These are phyloP conservation scores for Neolamprologus modestus DNA, from an alignment of 2,113 vertebrate genomes.

Conservation along the genomic window DNA sequence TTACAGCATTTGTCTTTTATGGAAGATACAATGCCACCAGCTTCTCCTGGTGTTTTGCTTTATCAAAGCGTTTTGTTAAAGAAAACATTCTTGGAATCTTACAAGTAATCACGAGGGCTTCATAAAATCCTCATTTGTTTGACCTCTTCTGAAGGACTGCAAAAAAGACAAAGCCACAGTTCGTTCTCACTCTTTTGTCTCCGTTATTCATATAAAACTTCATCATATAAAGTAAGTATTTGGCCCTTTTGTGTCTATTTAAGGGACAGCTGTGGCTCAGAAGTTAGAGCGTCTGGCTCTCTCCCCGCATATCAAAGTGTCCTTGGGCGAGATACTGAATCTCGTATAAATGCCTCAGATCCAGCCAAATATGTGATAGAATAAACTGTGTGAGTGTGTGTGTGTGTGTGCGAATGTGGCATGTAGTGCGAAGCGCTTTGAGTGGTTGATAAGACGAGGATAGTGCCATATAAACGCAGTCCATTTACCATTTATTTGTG, in stretches of 20 bases:
- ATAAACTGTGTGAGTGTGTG: neutral
- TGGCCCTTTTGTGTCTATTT: neutral
- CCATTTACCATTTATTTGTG: neutral
- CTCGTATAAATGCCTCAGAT: neutral
- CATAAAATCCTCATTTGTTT: neutral
- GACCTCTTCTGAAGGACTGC: neutral
- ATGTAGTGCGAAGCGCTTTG: neutral
- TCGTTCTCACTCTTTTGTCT: neutral
- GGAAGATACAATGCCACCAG: neutral
- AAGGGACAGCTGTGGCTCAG: neutral
- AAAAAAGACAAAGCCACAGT: neutral
- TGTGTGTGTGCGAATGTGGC: neutral
- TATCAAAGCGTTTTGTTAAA: neutral
- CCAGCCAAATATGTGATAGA: neutral
- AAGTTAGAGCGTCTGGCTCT: neutral
- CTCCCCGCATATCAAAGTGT: neutral
- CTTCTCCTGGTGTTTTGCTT: neutral
- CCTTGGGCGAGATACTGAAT: neutral
- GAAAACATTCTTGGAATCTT: neutral
- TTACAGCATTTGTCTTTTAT: neutral
- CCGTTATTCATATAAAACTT: neutral
- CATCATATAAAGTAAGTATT: neutral
- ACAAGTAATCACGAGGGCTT: neutral
- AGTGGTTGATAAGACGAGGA: neutral
- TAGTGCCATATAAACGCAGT: neutral